Base-by-base conservation (phyloP, 2,888 invertebrate species). In the Lomographa bimaculata region DNA sequence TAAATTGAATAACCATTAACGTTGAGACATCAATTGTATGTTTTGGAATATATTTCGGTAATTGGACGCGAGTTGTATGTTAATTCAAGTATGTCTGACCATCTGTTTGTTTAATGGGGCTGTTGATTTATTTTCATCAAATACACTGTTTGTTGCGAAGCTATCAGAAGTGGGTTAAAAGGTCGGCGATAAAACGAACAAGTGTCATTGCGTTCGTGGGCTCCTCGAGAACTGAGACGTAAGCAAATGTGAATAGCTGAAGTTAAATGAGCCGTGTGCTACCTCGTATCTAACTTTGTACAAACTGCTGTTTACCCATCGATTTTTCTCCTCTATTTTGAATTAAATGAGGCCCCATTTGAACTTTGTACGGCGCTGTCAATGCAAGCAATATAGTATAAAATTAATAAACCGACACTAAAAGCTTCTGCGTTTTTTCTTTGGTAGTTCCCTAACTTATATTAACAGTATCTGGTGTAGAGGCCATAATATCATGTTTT, bases 191-290 rank as follows among this genome's bases (percentile, higher is more conserved):
- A 81, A 78, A 79, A 72, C 64, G 68, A 75, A 74, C 73, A 75
- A 78, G 71, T 74, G 68, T 69, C 72, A 71, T 77, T 71, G 74
- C 70, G 68, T 67, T 64, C 50, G 59, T 55, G 57, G 66, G 63
- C 62, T 68, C 59, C 65, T 67, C 52, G 68, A 60, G 65, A 66
- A 65, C 65, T 58, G 69, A 71, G 63, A 71, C 71, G 77, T 70
- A 79, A 78, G 79, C 77, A 79, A 80, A 80, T 78, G 74, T 71
- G 65, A 57, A 75, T 70, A 63, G 69, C 61, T 62, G 59, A 75
- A 81, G 77, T 79, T 78, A 68, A 79, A 81, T 81, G 80, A 77
- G 73, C 66, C 75, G 67, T 74, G 66, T 59, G 66, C 66, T 61
- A 56, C 61, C 58, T 61, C 58, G 63, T 62, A 70, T 65, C 71